A percentile compares a stretch with the other conserved stretches of the same genome.
Conservation (phyloP, 2,888 invertebrate genomes). For the Tipula unca region DNA sequence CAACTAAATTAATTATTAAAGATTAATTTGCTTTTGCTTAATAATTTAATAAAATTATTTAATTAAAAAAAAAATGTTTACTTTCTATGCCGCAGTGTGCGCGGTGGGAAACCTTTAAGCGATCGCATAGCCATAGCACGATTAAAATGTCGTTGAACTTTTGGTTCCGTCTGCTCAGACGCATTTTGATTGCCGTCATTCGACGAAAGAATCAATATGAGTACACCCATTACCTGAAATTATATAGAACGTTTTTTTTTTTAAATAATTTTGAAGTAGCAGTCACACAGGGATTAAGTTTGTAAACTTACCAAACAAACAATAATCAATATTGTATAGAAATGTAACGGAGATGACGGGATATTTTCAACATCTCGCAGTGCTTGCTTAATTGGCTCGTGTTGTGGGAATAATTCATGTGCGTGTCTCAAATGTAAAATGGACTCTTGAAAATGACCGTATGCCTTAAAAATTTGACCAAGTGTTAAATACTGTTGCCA, state of each 20-base stretch:
- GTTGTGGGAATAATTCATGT: constrained; percentile 74
- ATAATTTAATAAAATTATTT: constrained; percentile 14
- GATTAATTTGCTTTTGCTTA: not conserved
- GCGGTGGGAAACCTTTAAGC: constrained; percentile 48
- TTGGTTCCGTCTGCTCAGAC: constrained; percentile 49
- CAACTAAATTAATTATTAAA: not conserved
- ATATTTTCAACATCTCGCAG: constrained; percentile 74
- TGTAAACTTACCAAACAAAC: constrained; percentile 61
- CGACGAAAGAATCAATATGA: constrained; percentile 73
- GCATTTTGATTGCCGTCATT: constrained; percentile 45
- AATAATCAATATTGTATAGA: constrained; percentile 80
- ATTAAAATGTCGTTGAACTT: constrained; percentile 76
- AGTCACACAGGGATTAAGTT: too few species aligned
- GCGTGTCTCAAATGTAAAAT: constrained; percentile 74
- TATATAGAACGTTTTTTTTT: too few species aligned
- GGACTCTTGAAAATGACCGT: constrained; percentile 83
- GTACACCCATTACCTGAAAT: constrained; percentile 67
- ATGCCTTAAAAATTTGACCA: constrained; percentile 85
- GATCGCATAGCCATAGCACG: constrained; percentile 85
- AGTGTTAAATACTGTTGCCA: constrained; percentile 90
- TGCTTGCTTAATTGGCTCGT: constrained; percentile 70
- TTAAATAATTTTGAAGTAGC: too few species aligned
- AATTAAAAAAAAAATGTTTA: constrained; percentile 25
- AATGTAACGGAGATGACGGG: constrained; percentile 71
- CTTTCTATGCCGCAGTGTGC: constrained; percentile 31